phyloP scores from a whole-genome alignment of 2,797 vertebrate species.

The Synanceia verrucosa region DNA sequence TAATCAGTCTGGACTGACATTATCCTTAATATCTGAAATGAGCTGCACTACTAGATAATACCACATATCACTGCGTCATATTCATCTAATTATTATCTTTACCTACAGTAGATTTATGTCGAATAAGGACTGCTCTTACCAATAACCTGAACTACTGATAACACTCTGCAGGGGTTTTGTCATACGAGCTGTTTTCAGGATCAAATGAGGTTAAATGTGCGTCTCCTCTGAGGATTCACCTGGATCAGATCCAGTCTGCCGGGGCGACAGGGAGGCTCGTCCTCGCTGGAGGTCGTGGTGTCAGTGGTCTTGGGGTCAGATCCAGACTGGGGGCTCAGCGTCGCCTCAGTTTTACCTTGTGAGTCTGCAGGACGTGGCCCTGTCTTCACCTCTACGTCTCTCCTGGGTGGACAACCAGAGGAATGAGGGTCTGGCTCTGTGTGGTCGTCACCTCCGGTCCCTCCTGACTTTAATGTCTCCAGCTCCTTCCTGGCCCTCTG shows the following conservation, averaged over 20 bases:
- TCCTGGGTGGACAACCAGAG: background rate
- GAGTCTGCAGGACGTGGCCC: background rate
- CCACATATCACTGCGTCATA: too few species aligned
- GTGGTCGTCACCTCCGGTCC: background rate
- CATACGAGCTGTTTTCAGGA: too few species aligned
- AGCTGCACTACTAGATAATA: too few species aligned
- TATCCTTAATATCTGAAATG: too few species aligned
- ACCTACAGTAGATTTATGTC: too few species aligned
- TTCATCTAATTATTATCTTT: too few species aligned
- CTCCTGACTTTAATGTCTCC: background rate
- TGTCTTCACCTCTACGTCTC: background rate
- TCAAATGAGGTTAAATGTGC: too few species aligned
- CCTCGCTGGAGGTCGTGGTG: conserved; percentile 66
- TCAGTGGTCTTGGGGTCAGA: conserved; percentile 52
- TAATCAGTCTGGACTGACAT: too few species aligned
- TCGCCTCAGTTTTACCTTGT: background rate
- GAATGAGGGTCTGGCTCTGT: background rate
- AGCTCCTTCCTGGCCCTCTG: conserved; percentile 52
- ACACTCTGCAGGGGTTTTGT: too few species aligned
- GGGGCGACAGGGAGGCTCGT: conserved; percentile 43
- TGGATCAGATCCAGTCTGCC: conserved; percentile 66
- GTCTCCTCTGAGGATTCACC: conserved; percentile 61
- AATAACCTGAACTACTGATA: too few species aligned
- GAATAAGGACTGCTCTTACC: too few species aligned
- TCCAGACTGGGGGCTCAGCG: conserved; percentile 30